Evolutionary conservation across 2,797 vertebrate genomes (phyloP), one percentile per base, ranked within the genome.

Genomic region (Apogon hyalosoma): DNA sequence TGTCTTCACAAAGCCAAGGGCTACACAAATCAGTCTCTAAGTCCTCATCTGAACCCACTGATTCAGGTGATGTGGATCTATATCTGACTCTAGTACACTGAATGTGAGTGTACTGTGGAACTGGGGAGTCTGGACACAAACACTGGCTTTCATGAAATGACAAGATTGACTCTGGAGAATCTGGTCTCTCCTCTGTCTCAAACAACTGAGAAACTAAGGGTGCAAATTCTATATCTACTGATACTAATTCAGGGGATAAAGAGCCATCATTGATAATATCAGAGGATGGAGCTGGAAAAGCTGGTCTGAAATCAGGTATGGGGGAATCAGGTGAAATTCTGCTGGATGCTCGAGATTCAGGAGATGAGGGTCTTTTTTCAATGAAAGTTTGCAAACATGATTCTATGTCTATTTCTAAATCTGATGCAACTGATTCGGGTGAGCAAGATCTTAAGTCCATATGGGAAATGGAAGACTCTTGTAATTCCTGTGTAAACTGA

Each of bases 261-360:
- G 87, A 88, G 24, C 86, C 61, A 19, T 58, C 82, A 76, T 66
- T 74, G 40, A 65, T n/a, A 8, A 36, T 36, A 19, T 63, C 50
- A 36, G 64, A 9, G n/a, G 28, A 69, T 38, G 64, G 28, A 71
- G 0, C 11, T 49, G 47, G 18, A 6, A 53, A 33, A 9, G 82
- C 85, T 47, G 49, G 48, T 9, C 2, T 64, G 61, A 80, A 84
- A 5, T 86, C 75, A 36, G 79, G 56, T 43, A 85, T 0, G 46
- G 90, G 80, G 16, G 87, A 88, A 77, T 88, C 86, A 53, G 73
- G 58, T 2, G 77, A 75, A 57, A 80, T 68, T 69, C 64, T 47
- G 2, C 14, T 2, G 49, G 79, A 62, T 42, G 33, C 3, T 21
- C 1, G 19, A 11, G 83, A 87, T 12, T 81, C 84, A 69, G 59